A percentile compares a stretch with the other conserved stretches of the same genome.
Conservation (phyloP, 2,888 invertebrate genomes). For the Nasonia oneida region DNA sequence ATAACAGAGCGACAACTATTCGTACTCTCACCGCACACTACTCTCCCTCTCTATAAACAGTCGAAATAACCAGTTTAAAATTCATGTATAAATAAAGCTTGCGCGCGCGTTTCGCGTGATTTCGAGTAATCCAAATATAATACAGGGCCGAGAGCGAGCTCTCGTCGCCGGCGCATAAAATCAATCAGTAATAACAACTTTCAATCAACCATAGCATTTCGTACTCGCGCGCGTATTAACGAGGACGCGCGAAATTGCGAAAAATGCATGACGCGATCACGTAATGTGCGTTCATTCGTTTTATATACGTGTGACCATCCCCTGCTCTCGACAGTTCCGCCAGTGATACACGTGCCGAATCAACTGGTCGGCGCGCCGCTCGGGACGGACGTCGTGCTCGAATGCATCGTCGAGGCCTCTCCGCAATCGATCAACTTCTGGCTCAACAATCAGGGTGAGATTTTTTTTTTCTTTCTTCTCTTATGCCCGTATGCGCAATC, state of each 20-base stretch:
- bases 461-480: conserved; percentile 56
- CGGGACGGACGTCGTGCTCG: conserved; percentile 91
- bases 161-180: not conserved
- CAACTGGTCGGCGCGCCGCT: conserved; percentile 94
- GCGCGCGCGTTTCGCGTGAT: not conserved
- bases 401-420: conserved; percentile 94
- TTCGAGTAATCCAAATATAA: conserved; percentile 11
- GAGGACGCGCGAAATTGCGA: conserved; percentile 24
- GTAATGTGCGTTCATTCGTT: not conserved
- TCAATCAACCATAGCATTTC: conserved; percentile 14
- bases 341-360: conserved; percentile 94
- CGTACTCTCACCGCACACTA: not conserved
- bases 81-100: not conserved
- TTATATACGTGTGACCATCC: too few species aligned
- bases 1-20: not conserved
- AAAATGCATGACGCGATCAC: not conserved
- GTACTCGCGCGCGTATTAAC: conserved; percentile 20
- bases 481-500: not conserved
- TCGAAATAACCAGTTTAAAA: conserved; percentile 7
- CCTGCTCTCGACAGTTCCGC: conserved; percentile 84
- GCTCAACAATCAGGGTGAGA: conserved; percentile 92
- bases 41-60: not conserved
- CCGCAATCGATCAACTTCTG: conserved; percentile 95
- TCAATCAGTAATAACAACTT: not conserved
- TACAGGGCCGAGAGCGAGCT: not conserved